These are phyloP conservation scores for Enteromius fasciolatus DNA, from an alignment of 2,797 vertebrate genomes.

Conservation along the genomic window DNA sequence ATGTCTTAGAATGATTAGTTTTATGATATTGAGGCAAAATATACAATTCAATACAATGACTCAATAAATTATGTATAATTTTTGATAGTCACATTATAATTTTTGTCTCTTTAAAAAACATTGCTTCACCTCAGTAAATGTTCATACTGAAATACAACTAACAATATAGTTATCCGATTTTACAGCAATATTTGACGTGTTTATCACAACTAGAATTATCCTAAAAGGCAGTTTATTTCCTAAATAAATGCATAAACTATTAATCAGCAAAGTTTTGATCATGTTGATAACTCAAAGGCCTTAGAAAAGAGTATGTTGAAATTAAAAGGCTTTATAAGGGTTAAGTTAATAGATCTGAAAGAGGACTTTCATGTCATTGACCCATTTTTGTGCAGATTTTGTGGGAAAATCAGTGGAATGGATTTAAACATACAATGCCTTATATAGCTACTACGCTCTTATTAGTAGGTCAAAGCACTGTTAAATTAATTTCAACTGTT, in stretches of 20 bases:
- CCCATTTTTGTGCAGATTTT: neutral
- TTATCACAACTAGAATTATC: neutral
- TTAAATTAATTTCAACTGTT: neutral
- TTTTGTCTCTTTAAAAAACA: too few species aligned
- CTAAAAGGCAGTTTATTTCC: neutral
- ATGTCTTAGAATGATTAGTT: neutral
- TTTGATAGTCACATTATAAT: too few species aligned
- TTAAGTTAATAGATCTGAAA: constrained; percentile 5
- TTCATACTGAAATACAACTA: too few species aligned
- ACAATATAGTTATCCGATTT: neutral
- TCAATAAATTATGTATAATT: too few species aligned
- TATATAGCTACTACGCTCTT: neutral
- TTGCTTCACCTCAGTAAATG: too few species aligned
- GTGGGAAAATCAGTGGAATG: neutral
- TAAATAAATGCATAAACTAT: neutral
- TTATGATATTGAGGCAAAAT: neutral
- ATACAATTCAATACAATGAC: neutral
- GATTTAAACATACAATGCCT: constrained; percentile 10
- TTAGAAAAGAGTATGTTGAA: too few species aligned
- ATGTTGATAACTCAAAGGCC: too few species aligned
- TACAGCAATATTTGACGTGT: neutral
- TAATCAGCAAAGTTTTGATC: neutral
- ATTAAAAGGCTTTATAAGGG: neutral
- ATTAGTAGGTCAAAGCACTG: neutral
- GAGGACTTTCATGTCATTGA: neutral